Conservation (phyloP, 23 tunicate species). For the Trididemnum clinides region DNA sequence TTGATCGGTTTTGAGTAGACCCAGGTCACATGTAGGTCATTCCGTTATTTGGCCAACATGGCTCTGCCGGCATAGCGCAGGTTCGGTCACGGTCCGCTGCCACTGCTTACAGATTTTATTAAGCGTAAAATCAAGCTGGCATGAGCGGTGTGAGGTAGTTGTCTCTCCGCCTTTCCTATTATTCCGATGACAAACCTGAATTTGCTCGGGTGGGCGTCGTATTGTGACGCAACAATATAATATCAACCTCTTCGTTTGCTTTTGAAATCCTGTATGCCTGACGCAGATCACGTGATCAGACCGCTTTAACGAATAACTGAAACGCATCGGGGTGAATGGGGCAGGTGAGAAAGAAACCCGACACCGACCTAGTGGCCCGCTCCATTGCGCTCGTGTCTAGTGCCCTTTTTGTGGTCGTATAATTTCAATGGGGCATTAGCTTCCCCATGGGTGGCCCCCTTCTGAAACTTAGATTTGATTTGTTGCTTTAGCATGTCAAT, state of each 20-base stretch:
- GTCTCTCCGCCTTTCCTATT: not conserved
- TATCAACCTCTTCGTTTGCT: too few relatives aligned
- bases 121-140: too few relatives aligned
- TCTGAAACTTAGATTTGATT: not conserved
- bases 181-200: not conserved
- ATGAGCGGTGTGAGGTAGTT: too few relatives aligned
- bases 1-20: not conserved
- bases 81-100: not conserved
- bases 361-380: not conserved
- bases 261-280: too few relatives aligned
- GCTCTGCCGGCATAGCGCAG: not conserved
- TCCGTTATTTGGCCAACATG: not conserved
- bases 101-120: not conserved
- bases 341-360: not conserved
- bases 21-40: not conserved
- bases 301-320: too few relatives aligned
- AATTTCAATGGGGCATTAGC: not conserved
- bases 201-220: not conserved
- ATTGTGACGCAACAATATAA: too few relatives aligned
- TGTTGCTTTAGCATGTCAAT: constrained; percentile 1
- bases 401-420: not conserved
- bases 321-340: constrained; percentile 3
- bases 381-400: not conserved
- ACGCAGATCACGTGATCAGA: too few relatives aligned
- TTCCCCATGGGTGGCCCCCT: not conserved